phyloP scores from a whole-genome alignment of 2,888 invertebrate species.

The Drosophila anomalipes region DNA sequence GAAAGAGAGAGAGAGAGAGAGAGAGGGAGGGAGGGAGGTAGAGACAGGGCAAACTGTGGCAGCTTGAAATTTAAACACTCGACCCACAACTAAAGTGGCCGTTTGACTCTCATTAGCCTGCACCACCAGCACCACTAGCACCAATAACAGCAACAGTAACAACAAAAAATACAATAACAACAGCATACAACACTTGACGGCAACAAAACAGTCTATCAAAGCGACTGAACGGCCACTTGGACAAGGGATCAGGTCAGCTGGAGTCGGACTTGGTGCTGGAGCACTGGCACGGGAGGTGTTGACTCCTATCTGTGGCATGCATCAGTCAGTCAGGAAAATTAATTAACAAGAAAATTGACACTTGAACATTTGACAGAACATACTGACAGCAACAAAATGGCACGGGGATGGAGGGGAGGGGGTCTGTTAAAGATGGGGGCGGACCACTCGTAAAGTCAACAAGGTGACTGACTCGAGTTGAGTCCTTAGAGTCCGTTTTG shows the following conservation, averaged over 20 bases:
- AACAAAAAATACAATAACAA: constrained; percentile 26
- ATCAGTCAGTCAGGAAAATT: constrained; percentile 78
- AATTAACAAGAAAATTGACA: constrained; percentile 82
- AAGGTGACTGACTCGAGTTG: constrained; percentile 51
- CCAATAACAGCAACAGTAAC: constrained; percentile 16
- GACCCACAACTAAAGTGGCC: constrained; percentile 44
- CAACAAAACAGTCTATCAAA: constrained; percentile 67
- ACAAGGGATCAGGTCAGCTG: constrained; percentile 41
- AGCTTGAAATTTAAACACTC: constrained; percentile 71
- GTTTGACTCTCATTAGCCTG: constrained; percentile 73
- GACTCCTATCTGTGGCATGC: constrained; percentile 74
- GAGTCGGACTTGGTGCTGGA: constrained; percentile 2
- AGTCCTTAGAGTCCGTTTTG: constrained; percentile 47
- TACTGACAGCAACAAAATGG: constrained; percentile 48
- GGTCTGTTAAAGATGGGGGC: neutral
- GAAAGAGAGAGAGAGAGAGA: neutral
- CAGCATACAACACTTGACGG: constrained; percentile 25
- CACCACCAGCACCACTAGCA: constrained; percentile 42
- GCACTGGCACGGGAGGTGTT: constrained; percentile 24
- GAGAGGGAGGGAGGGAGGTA: neutral
- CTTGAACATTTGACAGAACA: constrained; percentile 74
- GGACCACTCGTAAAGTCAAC: constrained; percentile 69
- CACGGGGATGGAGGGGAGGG: neutral
- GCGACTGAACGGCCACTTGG: constrained; percentile 35
- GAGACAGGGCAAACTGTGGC: constrained; percentile 21